A percentile compares a stretch with the other conserved stretches of the same genome.
These are phyloP conservation scores for Meleagris gallopavo DNA, from an alignment of 2,113 vertebrate genomes.

Conservation along the genomic window DNA sequence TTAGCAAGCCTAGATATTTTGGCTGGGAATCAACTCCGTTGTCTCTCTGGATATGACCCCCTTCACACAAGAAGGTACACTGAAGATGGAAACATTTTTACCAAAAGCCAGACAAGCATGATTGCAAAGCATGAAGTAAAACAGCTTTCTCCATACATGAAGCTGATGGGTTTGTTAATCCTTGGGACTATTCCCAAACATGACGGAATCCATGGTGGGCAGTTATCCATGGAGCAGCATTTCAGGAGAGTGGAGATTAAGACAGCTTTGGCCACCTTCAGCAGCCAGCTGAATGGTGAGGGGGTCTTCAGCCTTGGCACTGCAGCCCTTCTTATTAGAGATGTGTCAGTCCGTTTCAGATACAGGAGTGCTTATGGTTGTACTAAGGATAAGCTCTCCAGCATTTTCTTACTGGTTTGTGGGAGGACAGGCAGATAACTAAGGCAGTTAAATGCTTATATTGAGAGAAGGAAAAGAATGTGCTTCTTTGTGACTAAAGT, in stretches of 20 bases:
- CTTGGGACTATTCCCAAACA: not conserved
- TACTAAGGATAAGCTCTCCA: not conserved
- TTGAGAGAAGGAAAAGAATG: not conserved
- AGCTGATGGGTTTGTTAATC: not conserved
- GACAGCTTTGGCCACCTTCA: not conserved
- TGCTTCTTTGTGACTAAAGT: not conserved
- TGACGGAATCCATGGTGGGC: not conserved
- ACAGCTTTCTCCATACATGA: not conserved
- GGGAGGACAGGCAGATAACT: not conserved
- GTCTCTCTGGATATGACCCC: not conserved
- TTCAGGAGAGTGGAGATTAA: not conserved
- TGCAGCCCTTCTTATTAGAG: not conserved
- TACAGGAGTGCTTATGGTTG: not conserved
- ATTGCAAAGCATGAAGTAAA: not conserved
- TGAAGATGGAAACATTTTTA: not conserved
- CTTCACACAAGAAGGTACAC: fast-evolving
- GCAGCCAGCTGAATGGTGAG: not conserved
- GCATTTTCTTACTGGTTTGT: not conserved
- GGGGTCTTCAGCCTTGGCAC: not conserved
- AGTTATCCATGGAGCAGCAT: not conserved
- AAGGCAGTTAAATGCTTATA: not conserved
- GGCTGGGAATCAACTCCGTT: not conserved
- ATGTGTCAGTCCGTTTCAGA: fast-evolving
- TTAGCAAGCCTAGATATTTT: not conserved
- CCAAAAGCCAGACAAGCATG: not conserved